Evolutionary conservation across 35 echinoderm and acorn worm species (phyloP), one percentile per base, ranked within the genome.

Genomic region (Hemicentrotus pulcherrimus): DNA sequence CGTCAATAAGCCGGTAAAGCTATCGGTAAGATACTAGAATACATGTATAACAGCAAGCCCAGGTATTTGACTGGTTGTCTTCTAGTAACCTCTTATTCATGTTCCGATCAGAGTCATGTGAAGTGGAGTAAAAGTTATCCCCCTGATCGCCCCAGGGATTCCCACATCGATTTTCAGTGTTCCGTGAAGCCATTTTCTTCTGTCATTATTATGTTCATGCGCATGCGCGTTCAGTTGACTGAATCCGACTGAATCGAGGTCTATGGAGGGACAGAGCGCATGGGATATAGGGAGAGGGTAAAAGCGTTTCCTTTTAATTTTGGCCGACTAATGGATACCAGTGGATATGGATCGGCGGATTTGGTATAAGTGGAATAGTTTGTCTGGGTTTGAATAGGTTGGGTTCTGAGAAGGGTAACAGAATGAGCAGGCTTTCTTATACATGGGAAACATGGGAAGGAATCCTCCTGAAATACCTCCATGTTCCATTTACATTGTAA

Each of bases 111-210:
- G 22, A 6, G 16, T 0, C 24, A 78, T 78, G 65, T 78, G 65
- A 78, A 78, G 19, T 78, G 65, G 65, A 78, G 65, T 78, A 78
- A 78, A 78, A 78, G 65, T 78, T 78, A 78, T 78, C 65, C 65
- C 22, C 65, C 22, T 28, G 28, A 78, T 78, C 65, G 65, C 65
- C 65, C 65, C 24, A 18, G 65, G 65, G 65, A 28, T 8, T 78
- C 24, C 65, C 3, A 28, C 9, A 78, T 78, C 65, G 65, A 78
- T 78, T 78, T 78, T 28, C 65, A 78, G 28, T n/a, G 65, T 22
- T 78, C 22, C 65, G 65, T 78, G 22, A 78, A 78, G 65, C 65
- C 24, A 8, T 28, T 78, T n/a, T 78, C 65, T 22, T 22, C 65
- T 78, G 50, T 55, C 50, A 55, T 55, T 41, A 50, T 50, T 50